A percentile compares a stretch with the other conserved stretches of the same genome.
phyloP scores from a whole-genome alignment of 2,888 invertebrate genomes.

The Drosophila algonquin region DNA sequence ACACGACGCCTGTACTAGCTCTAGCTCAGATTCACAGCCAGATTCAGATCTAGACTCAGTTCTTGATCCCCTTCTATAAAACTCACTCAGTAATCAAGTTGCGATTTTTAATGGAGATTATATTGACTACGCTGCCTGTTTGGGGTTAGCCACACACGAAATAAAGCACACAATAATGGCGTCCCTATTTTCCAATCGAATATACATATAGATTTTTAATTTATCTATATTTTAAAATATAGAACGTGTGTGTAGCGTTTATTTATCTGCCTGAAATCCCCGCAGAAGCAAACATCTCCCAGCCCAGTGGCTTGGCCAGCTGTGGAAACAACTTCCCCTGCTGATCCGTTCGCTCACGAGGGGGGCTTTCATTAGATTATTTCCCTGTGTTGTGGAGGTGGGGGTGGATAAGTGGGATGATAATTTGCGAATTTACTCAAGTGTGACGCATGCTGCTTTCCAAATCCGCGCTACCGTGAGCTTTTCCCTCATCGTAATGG shows the following conservation, averaged over 20 bases:
- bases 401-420: slow-evolving; percentile 36
- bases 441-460: slow-evolving; percentile 48
- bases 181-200: slow-evolving; percentile 72
- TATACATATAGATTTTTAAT: not conserved
- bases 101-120: slow-evolving; percentile 62
- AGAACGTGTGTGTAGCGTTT: not conserved
- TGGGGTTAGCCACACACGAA: slow-evolving; percentile 50
- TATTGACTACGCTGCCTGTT: slow-evolving; percentile 34
- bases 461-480: slow-evolving; percentile 13
- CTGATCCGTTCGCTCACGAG: slow-evolving; percentile 12
- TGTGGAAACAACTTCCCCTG: slow-evolving; percentile 27
- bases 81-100: slow-evolving; percentile 60
- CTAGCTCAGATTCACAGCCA: slow-evolving; percentile 5
- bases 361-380: not conserved
- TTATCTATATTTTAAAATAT: not conserved
- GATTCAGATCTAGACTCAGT: not conserved
- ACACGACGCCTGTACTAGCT: slow-evolving; percentile 78
- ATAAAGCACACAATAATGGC: slow-evolving; percentile 76
- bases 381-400: not conserved
- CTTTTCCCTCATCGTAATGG: slow-evolving; percentile 39
- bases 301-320: slow-evolving; percentile 44
- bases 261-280: not conserved
- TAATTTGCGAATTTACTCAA: slow-evolving; percentile 48
- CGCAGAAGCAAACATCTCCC: not conserved
- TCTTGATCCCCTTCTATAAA: slow-evolving; percentile 29